Evolutionary conservation across 2,888 invertebrate genomes (phyloP), one percentile per base, ranked within the genome.

Genomic region (Drosophila conformis): DNA sequence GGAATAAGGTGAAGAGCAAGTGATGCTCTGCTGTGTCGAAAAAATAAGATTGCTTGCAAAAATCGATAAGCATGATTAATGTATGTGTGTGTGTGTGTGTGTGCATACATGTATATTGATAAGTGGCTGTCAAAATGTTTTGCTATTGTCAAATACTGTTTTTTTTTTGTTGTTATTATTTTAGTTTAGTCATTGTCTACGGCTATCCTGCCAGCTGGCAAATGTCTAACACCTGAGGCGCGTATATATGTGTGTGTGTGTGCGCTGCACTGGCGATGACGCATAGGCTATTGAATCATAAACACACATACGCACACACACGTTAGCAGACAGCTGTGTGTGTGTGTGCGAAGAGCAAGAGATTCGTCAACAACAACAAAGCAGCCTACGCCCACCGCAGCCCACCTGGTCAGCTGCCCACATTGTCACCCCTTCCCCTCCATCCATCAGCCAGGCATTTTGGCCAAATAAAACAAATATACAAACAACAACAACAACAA

Each of bases 261-360:
- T 29, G 21, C 31, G 21, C 31, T 70, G 77, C 80, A 80, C 48
- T 63, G 63, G 21, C 48, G 73, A 78, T 78, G 78, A 78, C 78
- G 81, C 78, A 78, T 78, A 78, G 73, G 40, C 53, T 35, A 65
- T 69, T 78, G 78, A 78, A 81, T 78, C 78, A 72, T 64, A 67
- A 53, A 69, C 48, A 69, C 27, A 49, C 35, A 51, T 27, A 63
- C 73, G 51, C 48, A 36, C 27, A 53, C 36, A 62, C 35, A 46
- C 6, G 31, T 7, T 25, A 46, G 33, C 29, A 63, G 21, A 69
- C 40, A 51, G 48, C 27, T 18, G 40, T 31, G 15, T 54, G n/a
- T 38, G 33, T 57, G 35, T 21, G 36, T 38, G 63, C 40, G 58
- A 57, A 69, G 63, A 29, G 65, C 21, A 33, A 63, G 68, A 78